Conservation (phyloP, 2,113 vertebrate species). For the Pterocles gutturalis region DNA sequence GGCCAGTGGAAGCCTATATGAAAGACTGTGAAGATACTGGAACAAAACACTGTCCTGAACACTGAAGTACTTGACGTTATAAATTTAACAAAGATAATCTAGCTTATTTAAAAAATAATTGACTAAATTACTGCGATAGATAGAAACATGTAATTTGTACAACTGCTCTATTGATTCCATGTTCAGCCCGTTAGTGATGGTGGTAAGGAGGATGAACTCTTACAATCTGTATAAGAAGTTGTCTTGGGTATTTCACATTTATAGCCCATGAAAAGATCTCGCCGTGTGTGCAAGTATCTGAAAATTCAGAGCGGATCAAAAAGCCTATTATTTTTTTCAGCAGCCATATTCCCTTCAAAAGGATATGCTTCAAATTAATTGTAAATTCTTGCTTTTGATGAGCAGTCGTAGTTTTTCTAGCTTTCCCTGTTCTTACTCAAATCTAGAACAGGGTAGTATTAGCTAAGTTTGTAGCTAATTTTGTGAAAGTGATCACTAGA, state of each 20-base stretch:
- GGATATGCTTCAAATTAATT: neutral
- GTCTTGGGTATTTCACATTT: neutral
- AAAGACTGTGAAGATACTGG: neutral
- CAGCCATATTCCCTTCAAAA: neutral
- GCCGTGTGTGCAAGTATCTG: neutral
- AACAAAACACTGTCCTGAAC: neutral
- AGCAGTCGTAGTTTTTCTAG: neutral
- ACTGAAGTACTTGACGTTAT: neutral
- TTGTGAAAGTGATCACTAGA: neutral
- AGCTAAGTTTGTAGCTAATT: neutral
- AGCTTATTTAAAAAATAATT: neutral
- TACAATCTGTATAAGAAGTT: neutral
- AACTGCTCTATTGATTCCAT: neutral
- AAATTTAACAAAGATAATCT: neutral
- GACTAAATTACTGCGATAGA: neutral
- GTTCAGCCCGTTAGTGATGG: neutral
- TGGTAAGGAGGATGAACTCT: neutral
- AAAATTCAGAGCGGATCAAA: neutral
- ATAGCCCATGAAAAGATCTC: neutral
- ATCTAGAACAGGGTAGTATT: neutral
- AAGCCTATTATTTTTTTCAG: neutral
- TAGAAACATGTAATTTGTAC: neutral
- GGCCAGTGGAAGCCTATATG: neutral
- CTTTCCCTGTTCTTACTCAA: neutral
- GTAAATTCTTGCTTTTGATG: neutral